Evolutionary conservation across 2,888 invertebrate genomes (phyloP), one percentile per base, ranked within the genome.

Genomic region (Trissolcus brochymenae): DNA sequence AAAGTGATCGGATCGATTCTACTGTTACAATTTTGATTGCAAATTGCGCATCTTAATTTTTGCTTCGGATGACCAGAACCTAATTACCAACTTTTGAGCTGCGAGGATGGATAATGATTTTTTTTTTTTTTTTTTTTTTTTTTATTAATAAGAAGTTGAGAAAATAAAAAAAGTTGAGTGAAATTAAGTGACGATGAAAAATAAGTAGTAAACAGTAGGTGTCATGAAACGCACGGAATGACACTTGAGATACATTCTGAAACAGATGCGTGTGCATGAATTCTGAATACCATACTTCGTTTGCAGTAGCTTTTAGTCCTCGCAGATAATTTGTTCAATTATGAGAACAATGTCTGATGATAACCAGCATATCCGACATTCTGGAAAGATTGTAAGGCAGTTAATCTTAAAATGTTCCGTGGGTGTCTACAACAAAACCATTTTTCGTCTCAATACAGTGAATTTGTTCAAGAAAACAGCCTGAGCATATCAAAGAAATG

Each of bases 311-410:
- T 75, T 68, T 59, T 75, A 60, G 75, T 53, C 53, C 35, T 68
- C 41, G 7, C 19, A 54, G 55, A 16, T 50, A 62, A 75, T 64
- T 68, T 59, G 40, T 64, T 19, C 51, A 68, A 75, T 68, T 75
- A 75, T 68, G 75, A 65, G 75, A 75, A 68, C 64, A 64, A 75
- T 74, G 74, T 59, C 62, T 68, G 57, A 43, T 60, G 56, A 57
- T 57, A 57, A 62, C 54, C 62, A 46, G 57, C 46, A 68, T 68
- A 49, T 21, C 14, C 19, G 43, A 50, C 54, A 25, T 59, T 50
- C 55, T 46, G 25, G 50, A 73, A 56, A 40, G 19, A 41, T 41
- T 17, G 46, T 65, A 72, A 72, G 65, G 51, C 50, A 14, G 16
- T 6, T 9, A 16, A 16, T n/a, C n/a, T 46, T n/a, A n/a, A 46